These are phyloP conservation scores for Spea hammondii DNA, from an alignment of 2,797 vertebrate species.

Conservation along the genomic window DNA sequence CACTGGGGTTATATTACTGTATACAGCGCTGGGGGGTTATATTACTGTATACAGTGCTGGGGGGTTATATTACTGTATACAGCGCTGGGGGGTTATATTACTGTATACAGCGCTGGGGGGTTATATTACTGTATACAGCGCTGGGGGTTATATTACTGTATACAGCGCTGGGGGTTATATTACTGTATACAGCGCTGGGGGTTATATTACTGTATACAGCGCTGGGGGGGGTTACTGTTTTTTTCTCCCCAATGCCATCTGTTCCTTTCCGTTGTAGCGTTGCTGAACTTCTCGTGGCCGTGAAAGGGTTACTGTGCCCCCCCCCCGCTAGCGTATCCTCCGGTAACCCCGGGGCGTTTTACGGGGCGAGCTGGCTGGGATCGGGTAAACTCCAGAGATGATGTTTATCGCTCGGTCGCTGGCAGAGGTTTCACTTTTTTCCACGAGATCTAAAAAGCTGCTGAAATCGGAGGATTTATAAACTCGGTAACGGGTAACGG, in stretches of 20 bases:
- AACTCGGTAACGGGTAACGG: conserved; percentile 57
- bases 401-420: conserved; percentile 59
- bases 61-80: too few relatives aligned
- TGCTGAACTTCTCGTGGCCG: background rate
- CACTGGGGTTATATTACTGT: too few relatives aligned
- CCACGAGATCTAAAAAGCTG: conserved; percentile 51
- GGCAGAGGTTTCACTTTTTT: conserved; percentile 62
- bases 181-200: too few relatives aligned
- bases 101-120: too few relatives aligned
- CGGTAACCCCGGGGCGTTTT: conserved; percentile 11
- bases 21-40: too few relatives aligned
- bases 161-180: too few relatives aligned
- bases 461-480: conserved; percentile 59
- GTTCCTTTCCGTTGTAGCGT: background rate
- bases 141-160: too few relatives aligned
- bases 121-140: too few relatives aligned
- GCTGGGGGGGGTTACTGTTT: too few relatives aligned
- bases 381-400: conserved; percentile 39
- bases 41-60: too few relatives aligned
- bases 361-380: conserved; percentile 21
- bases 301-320: conserved; percentile 12
- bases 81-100: too few relatives aligned
- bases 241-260: background rate
- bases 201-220: too few relatives aligned
- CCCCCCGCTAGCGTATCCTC: conserved; percentile 11